Conservation (phyloP, 2,888 invertebrate genomes). For the Noctua comes region DNA sequence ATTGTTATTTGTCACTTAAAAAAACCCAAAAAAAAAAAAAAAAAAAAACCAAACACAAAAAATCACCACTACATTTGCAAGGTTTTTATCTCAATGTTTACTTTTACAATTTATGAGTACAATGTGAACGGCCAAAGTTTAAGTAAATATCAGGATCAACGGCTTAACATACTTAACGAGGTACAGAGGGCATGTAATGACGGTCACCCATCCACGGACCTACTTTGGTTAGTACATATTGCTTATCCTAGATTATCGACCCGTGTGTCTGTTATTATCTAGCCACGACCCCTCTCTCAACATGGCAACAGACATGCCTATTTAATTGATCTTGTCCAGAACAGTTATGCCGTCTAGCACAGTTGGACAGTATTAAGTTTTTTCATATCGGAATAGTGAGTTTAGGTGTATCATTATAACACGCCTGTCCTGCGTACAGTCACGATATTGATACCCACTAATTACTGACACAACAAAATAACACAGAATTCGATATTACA, state of each 20-base stretch:
- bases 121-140: too few species aligned
- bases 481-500: slow-evolving; percentile 19
- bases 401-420: slow-evolving; percentile 21
- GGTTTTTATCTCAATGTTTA: too few species aligned
- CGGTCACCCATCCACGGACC: neutral
- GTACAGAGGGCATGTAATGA: neutral
- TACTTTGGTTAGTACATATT: neutral
- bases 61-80: too few species aligned
- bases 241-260: neutral
- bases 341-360: neutral
- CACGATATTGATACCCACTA: slow-evolving; percentile 21
- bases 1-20: too few species aligned
- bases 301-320: neutral
- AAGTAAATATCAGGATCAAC: too few species aligned
- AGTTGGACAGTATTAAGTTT: neutral
- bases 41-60: too few species aligned
- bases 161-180: neutral
- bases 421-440: slow-evolving; percentile 8
- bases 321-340: neutral
- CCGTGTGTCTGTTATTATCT: neutral
- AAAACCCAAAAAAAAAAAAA: too few species aligned
- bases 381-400: slow-evolving; percentile 7
- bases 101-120: too few species aligned
- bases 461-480: slow-evolving; percentile 39
- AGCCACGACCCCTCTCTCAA: neutral